Evolutionary conservation across 2,113 vertebrate genomes (phyloP).

Genomic region (Microcebus tavaratra): DNA sequence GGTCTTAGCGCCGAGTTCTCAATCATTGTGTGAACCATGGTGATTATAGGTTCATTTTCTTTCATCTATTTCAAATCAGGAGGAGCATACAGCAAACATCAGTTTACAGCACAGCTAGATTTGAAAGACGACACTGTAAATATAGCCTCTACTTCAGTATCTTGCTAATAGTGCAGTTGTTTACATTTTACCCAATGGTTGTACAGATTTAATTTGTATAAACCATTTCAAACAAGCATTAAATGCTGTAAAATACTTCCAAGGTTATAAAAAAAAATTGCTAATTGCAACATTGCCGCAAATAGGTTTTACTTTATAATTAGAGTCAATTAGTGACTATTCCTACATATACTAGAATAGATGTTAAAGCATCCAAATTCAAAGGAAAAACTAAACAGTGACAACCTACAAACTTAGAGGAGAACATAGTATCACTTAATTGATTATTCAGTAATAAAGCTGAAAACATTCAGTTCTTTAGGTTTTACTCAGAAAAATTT

Average conservation of each 20-base stretch:
- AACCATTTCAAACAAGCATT: slow-evolving; percentile 75
- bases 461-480: slow-evolving; percentile 25
- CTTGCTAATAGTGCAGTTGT: slow-evolving; percentile 84
- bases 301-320: background rate
- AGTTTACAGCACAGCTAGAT: slow-evolving; percentile 93
- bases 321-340: background rate
- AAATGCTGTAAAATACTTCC: slow-evolving; percentile 17
- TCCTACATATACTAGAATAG: background rate
- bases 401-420: background rate
- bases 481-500: slow-evolving; percentile 15
- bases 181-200: slow-evolving; percentile 82
- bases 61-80: slow-evolving; percentile 98
- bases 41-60: slow-evolving; percentile 99
- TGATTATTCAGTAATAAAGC: slow-evolving; percentile 9
- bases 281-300: background rate
- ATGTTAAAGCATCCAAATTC: background rate
- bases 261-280: slow-evolving; percentile 37
- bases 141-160: slow-evolving; percentile 86
- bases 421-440: background rate
- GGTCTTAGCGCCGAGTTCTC: slow-evolving; percentile 99
- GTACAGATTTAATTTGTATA: slow-evolving; percentile 76
- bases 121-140: slow-evolving; percentile 93
- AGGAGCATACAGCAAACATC: slow-evolving; percentile 96
- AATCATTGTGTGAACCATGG: slow-evolving; percentile 99
- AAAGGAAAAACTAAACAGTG: background rate